These are phyloP conservation scores for Malurus cyaneus DNA, from an alignment of 2,113 vertebrate species.

Conservation along the genomic window DNA sequence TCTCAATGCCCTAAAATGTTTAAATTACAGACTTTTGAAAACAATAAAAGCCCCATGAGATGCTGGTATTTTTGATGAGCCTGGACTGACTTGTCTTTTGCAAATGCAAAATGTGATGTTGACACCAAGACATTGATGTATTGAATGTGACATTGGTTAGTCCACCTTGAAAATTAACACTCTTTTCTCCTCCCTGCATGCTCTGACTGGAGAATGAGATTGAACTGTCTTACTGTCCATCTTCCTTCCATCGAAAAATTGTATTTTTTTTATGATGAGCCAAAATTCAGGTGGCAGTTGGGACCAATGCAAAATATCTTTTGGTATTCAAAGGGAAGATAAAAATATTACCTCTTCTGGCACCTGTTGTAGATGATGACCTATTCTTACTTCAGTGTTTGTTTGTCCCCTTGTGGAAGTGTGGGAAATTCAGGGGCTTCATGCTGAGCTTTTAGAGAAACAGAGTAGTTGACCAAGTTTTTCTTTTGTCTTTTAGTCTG, in stretches of 20 bases:
- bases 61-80: neutral
- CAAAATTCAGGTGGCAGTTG: neutral
- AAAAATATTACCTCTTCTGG: neutral
- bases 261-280: neutral
- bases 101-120: neutral
- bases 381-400: neutral
- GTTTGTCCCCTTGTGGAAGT: neutral
- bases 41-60: neutral
- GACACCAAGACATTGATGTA: too few species aligned
- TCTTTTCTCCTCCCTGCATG: neutral
- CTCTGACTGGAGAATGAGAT: neutral
- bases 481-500: neutral
- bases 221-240: neutral
- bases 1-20: neutral
- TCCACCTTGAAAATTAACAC: neutral
- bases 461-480: neutral
- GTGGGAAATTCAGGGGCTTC: neutral
- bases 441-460: neutral
- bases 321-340: neutral
- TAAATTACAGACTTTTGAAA: neutral
- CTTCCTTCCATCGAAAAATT: neutral
- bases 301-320: rapidly evolving
- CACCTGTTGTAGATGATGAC: neutral
- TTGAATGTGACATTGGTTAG: neutral
- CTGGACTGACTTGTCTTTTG: neutral